Percentiles rank a stretch among this genome's conserved stretches.
These are phyloP conservation scores for Struthio camelus DNA, from an alignment of 2,113 vertebrate species.

Conservation along the genomic window DNA sequence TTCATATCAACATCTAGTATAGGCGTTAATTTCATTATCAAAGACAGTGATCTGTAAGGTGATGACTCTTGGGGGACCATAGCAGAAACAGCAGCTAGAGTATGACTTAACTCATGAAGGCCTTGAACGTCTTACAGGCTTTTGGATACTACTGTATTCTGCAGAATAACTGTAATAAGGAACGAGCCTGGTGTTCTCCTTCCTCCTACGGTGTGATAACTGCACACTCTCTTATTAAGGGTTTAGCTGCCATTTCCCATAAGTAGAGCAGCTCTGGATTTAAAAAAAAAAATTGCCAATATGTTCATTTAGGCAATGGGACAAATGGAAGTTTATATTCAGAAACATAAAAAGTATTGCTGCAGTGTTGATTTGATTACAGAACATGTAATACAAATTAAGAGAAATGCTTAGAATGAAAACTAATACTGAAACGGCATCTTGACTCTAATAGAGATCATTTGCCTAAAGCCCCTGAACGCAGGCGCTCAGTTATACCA, in stretches of 20 bases:
- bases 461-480: accelerated
- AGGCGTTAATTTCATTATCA: neutral
- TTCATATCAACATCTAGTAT: neutral
- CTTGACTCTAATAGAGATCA: neutral
- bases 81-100: neutral
- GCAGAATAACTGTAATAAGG: neutral
- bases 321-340: neutral
- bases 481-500: neutral
- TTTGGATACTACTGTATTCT: neutral
- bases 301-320: neutral
- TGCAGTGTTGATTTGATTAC: neutral
- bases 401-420: neutral
- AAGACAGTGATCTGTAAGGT: neutral
- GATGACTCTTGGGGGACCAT: neutral
- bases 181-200: neutral
- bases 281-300: neutral
- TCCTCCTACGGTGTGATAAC: neutral
- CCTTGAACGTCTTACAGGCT: neutral
- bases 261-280: neutral
- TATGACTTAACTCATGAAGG: neutral
- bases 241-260: neutral
- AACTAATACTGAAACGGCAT: neutral
- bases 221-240: neutral
- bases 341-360: neutral
- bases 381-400: neutral